These are phyloP conservation scores for Balaeniceps rex DNA, from an alignment of 2,113 vertebrate species.

Conservation along the genomic window DNA sequence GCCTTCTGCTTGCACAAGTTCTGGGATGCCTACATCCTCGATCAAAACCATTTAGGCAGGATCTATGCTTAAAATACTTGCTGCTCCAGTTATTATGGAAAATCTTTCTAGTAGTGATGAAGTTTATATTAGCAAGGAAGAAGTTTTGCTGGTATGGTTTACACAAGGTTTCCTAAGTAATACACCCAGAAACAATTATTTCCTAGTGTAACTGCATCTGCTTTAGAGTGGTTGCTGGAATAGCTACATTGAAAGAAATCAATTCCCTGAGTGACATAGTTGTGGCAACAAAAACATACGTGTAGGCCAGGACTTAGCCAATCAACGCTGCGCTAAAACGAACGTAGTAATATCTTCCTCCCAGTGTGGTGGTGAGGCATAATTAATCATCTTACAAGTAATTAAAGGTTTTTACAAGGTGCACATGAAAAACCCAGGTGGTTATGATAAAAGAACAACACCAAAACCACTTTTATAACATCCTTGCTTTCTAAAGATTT, in stretches of 20 bases:
- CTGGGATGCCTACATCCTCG: neutral
- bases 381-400: slow-evolving; percentile 15
- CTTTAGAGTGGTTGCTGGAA: slow-evolving; percentile 22
- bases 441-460: slow-evolving; percentile 8
- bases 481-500: neutral
- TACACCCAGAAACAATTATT: neutral
- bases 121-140: neutral
- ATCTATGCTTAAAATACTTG: neutral
- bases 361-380: neutral
- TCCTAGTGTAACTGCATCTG: neutral
- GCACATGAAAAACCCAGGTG: neutral
- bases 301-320: neutral
- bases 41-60: neutral
- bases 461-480: neutral
- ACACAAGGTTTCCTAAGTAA: neutral
- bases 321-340: neutral
- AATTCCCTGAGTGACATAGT: neutral
- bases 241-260: neutral
- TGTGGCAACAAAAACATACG: neutral
- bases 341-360: neutral
- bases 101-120: neutral
- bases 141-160: neutral
- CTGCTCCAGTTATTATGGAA: neutral
- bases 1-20: neutral
- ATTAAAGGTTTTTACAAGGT: slow-evolving; percentile 24